phyloP scores from a whole-genome alignment of 92 coral and sea anemone genomes.

The Hydrozoanthus gracilis region DNA sequence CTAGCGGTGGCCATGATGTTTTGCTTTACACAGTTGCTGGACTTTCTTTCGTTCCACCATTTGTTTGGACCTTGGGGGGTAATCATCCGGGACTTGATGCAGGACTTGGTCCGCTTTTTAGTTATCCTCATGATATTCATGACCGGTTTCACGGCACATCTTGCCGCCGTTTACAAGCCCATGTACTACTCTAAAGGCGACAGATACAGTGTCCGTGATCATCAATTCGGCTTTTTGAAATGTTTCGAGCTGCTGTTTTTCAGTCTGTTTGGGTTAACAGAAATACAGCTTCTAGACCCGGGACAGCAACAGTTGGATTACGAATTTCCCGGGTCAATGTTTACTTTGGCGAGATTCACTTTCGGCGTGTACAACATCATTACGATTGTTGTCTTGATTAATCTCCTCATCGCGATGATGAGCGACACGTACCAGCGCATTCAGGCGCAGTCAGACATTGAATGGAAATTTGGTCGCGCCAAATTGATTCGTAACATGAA shows the following conservation, averaged over 20 bases:
- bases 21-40: slow-evolving; percentile 91
- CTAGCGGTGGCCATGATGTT: slow-evolving; percentile 95
- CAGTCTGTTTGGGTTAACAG: slow-evolving; percentile 91
- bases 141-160: slow-evolving; percentile 95
- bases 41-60: slow-evolving; percentile 95
- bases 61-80: slow-evolving; percentile 99
- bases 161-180: slow-evolving; percentile 95
- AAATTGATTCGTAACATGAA: slow-evolving; percentile 96
- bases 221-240: slow-evolving; percentile 56
- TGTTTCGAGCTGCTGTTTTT: slow-evolving; percentile 89
- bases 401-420: slow-evolving; percentile 99
- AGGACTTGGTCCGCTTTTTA: slow-evolving; percentile 93
- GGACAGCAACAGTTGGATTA: slow-evolving; percentile 36
- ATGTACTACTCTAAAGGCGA: slow-evolving; percentile 54
- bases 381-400: slow-evolving; percentile 91
- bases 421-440: slow-evolving; percentile 99
- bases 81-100: slow-evolving; percentile 97
- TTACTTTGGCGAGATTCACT: slow-evolving; percentile 75
- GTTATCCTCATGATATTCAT: slow-evolving; percentile 92
- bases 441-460: slow-evolving; percentile 95
- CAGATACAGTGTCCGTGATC: slow-evolving; percentile 23
- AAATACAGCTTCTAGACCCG: slow-evolving; percentile 61
- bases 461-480: slow-evolving; percentile 99
- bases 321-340: slow-evolving; percentile 55
- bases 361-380: slow-evolving; percentile 93